Percentiles rank a stretch among this genome's conserved stretches.
These are phyloP conservation scores for Rhea pennata DNA, from an alignment of 2,113 vertebrate genomes.

Conservation along the genomic window DNA sequence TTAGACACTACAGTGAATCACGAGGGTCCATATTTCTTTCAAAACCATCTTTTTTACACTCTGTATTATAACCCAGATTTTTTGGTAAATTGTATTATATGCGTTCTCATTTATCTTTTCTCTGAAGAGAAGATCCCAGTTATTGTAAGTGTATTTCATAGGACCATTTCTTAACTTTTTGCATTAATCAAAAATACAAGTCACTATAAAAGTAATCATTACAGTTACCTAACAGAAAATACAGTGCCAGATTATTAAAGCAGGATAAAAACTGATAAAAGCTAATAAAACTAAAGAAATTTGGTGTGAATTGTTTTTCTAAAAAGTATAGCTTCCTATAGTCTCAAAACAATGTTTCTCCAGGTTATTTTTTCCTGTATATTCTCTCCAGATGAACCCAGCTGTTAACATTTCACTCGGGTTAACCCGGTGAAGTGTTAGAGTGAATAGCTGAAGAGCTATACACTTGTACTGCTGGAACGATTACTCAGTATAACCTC, in stretches of 20 bases:
- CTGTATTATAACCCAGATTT: background rate
- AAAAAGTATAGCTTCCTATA: background rate
- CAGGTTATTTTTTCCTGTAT: background rate
- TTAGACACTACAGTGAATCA: background rate
- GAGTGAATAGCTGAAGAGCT: no score
- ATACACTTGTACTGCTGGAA: background rate
- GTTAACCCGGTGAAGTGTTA: background rate
- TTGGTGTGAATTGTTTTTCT: background rate
- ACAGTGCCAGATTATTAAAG: background rate
- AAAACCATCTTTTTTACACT: background rate
- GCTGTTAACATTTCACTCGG: background rate
- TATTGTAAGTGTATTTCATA: background rate
- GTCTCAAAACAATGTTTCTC: background rate
- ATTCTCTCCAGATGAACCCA: background rate
- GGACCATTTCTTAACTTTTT: background rate
- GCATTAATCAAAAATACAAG: background rate
- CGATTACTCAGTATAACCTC: background rate
- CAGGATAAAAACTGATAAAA: background rate
- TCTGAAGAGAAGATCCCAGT: background rate
- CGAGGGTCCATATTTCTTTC: background rate
- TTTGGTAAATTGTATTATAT: background rate
- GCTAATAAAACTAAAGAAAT: background rate
- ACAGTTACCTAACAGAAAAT: background rate
- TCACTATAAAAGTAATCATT: background rate
- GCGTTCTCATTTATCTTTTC: background rate